Evolutionary conservation across 2,113 vertebrate genomes (phyloP), one percentile per base, ranked within the genome.

Genomic region (Coregonus clupeaformis): DNA sequence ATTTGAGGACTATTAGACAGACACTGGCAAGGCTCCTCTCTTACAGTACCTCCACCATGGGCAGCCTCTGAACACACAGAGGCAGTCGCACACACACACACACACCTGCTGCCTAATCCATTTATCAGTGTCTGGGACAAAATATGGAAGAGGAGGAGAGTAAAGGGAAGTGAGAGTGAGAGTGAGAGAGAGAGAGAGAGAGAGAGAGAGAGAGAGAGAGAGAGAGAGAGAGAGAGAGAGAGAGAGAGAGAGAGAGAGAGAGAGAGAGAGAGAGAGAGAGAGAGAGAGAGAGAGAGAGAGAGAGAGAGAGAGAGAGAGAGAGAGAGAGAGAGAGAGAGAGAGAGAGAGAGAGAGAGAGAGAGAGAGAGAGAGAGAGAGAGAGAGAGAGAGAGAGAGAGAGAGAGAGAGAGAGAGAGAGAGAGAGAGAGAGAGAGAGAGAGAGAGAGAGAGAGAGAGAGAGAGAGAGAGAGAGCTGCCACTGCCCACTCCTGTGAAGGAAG

Each of bases 51-150:
- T 80, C 25, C 69, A 84, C 69, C 63, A 85, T 83, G 83, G 83
- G 85, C 82, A 83, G 83, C 82, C 72, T 68, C 63, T 88, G 87
- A 87, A 77, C 77, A 12, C 29, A 72, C 68, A 70, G 68, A 69
- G 30, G 22, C 68, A 52, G 64, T 36, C 81, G 78, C 49, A 76
- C 65, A 62, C 16, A 4, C 42, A 64, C 67, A 57, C 88, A 79
- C 77, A 14, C 27, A 72, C 67, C 69, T 70, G 64, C 83, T 66
- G 49, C 67, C 76, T 90, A 90, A 93, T 93, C 86, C 80, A 73
- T 83, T 92, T 92, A 91, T 92, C 87, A 76, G 77, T 87, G 72
- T 73, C 67, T 89, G 83, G 82, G 81, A 91, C 88, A 93, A 94
- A 93, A 93, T 93, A 84, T 81, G 82, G 87, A 89, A 89, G 36